A percentile compares a stretch with the other conserved stretches of the same genome.
phyloP scores from a whole-genome alignment of 2,888 invertebrate species.

The Tetanocera ferruginea region DNA sequence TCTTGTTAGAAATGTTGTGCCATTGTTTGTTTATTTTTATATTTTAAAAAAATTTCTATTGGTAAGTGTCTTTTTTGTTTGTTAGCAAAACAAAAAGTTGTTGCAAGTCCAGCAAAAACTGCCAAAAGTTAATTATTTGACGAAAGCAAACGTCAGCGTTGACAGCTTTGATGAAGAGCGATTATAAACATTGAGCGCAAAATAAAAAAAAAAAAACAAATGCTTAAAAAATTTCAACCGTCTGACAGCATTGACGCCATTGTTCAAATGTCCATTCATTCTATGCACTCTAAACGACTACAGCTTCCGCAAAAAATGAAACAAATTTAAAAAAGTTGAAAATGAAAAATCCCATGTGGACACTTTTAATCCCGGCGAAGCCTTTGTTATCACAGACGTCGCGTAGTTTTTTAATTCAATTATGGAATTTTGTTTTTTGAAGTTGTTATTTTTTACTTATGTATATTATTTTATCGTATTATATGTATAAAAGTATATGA shows the following conservation, averaged over 20 bases:
- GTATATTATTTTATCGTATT: no score
- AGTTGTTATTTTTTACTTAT: neutral
- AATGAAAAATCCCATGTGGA: neutral
- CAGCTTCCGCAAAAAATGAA: neutral
- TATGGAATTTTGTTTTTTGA: neutral
- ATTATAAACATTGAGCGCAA: neutral
- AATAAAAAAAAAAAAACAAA: neutral
- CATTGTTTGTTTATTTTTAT: no score
- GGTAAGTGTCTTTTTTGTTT: no score
- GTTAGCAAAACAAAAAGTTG: no score
- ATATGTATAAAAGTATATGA: no score
- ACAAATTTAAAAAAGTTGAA: neutral
- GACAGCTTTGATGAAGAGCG: conserved; percentile 17
- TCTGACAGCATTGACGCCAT: neutral
- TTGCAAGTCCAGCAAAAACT: no score
- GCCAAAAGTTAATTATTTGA: conserved; percentile 17
- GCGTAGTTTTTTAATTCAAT: neutral
- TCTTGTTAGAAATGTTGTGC: no score
- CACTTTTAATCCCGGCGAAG: neutral
- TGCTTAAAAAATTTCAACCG: neutral
- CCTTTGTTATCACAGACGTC: neutral
- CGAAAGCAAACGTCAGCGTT: neutral
- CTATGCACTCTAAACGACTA: neutral
- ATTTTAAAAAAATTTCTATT: no score
- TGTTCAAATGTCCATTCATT: neutral